Evolutionary conservation across 1,140 invertebrate genomes (phyloP).

Genomic region (Temnothorax longispinosus): DNA sequence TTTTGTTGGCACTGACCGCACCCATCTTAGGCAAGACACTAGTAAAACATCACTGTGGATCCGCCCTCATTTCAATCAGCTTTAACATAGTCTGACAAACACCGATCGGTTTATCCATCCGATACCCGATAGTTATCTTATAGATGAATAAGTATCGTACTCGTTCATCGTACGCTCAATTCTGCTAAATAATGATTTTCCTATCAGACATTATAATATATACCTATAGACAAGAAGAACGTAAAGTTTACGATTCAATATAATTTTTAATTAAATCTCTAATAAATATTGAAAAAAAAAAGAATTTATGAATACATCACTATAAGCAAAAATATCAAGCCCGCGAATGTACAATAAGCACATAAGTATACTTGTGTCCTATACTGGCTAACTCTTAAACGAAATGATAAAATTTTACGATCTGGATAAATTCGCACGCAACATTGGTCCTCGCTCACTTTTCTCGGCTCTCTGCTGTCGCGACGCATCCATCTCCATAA

Average conservation of each 20-base stretch:
- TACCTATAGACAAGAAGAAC: not conserved
- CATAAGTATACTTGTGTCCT: not conserved
- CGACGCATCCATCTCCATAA: constrained; percentile 71
- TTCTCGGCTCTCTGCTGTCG: constrained; percentile 8
- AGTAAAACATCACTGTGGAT: constrained; percentile 58
- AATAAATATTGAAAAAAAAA: not conserved
- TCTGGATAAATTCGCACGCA: constrained; percentile 18
- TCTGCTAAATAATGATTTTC: constrained; percentile 23
- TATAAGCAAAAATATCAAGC: not conserved
- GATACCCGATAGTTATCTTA: constrained; percentile 1
- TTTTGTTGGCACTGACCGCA: constrained; percentile 73
- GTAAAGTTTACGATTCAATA: not conserved
- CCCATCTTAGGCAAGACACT: constrained; percentile 61
- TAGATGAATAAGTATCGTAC: not conserved
- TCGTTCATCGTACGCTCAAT: constrained; percentile 7
- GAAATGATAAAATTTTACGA: constrained; percentile 13
- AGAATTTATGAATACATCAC: not conserved
- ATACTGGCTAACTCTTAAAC: not conserved
- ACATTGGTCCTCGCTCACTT: not conserved
- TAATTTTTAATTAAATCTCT: not conserved
- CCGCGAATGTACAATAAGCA: not conserved
- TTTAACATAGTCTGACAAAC: constrained; percentile 57
- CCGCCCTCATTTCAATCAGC: constrained; percentile 72
- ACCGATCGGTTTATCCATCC: not conserved
- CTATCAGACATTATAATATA: not conserved